Evolutionary conservation across 2,113 vertebrate genomes (phyloP), one percentile per base, ranked within the genome.

Genomic region (Rhabdornis inornatus): DNA sequence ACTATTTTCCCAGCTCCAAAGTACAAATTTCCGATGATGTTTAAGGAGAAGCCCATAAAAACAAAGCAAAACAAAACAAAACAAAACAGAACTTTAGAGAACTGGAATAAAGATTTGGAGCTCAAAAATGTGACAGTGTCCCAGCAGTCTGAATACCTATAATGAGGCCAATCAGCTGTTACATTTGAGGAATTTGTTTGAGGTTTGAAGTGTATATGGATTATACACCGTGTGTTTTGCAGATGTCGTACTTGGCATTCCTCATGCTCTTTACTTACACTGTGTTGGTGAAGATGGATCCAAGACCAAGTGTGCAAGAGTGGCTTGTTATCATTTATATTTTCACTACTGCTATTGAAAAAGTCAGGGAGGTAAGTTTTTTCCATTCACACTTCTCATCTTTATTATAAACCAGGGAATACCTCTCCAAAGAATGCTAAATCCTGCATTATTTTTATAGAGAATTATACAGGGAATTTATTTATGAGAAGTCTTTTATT

Each of bases 241-340:
- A 99, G 99, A 99, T 99, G 97, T 98, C 98, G 1, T 99, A 99
- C 88, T 90, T 99, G 98, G 97, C 87, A 3, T 99, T 99, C 95
- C 98, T 99, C 50, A 98, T 99, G 98, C 97, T 99, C 44, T 99
- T 99, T 94, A 99, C 99, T 83, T 99, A 98, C 72, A 98, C 98
- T 2, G 97, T 99, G 63, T 96, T 99, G 96, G 99, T 99, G 91
- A 98, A 98, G 97, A 99, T 99, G 99, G 98, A 97, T 83, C 96
- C 98, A 30, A 92, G 81, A 37, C 99, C 99, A 30, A 99, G 98
- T 50, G 72, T 98, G 65, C 99, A 98, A 63, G 99, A 99, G 91
- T 99, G 99, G 99, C 90, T 99, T 47, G 98, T 99, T 56, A 99
- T 98, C 53, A 84, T 97, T 49, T 99, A 99, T 95, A 98, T 99